Evolutionary conservation across 2,888 invertebrate species (phyloP).

Genomic region (Polyploca ridens): DNA sequence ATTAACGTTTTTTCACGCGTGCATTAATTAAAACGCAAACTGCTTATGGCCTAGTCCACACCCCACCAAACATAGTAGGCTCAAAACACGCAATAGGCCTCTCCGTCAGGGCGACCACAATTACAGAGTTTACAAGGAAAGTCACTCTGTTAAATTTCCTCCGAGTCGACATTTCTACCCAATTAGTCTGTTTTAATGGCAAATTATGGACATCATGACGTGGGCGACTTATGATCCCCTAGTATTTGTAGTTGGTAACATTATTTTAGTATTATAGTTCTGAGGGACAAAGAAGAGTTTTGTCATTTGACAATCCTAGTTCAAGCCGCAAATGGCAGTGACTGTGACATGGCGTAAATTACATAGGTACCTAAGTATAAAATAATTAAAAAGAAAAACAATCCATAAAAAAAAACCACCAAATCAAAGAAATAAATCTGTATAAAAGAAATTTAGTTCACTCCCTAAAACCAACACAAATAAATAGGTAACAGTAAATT

Average conservation of each 20-base stretch:
- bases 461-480: no score
- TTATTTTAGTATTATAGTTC: constrained; percentile 9
- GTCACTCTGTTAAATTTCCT: constrained; percentile 57
- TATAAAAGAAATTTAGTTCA: no score
- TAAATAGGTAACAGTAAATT: no score
- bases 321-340: no score
- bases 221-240: constrained; percentile 9
- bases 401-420: no score
- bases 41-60: constrained; percentile 3
- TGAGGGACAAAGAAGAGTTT: not conserved
- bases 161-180: constrained; percentile 39
- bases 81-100: constrained; percentile 53
- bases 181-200: constrained; percentile 52
- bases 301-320: no score
- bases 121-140: constrained; percentile 57
- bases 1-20: not conserved
- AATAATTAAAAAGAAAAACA: no score
- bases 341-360: no score
- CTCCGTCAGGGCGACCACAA: constrained; percentile 37
- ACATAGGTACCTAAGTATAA: no score
- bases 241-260: constrained; percentile 1
- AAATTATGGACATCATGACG: constrained; percentile 39
- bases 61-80: constrained; percentile 31
- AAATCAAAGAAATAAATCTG: no score
- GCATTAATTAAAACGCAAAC: no score